Base-by-base conservation (phyloP, 1,140 invertebrate genomes). In the Drosophila triauraria region DNA sequence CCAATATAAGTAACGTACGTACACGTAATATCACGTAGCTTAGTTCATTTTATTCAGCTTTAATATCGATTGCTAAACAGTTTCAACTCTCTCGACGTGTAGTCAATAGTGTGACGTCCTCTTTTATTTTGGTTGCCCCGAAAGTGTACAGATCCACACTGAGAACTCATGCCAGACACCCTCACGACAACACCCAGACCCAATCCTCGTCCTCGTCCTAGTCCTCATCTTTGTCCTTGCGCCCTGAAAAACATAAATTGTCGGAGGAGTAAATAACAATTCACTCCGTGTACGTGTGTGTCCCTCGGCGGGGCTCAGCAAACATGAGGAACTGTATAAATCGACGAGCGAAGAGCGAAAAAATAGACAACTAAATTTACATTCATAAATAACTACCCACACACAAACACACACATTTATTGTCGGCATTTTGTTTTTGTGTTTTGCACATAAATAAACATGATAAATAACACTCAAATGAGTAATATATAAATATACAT, bases 351-450 rank as follows among this genome's bases (percentile, higher is more conserved):
- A 20, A 20, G 53, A 35, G 30, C 40, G 46, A 69, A 61, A 48
- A 47, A 62, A 61, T 68, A 42, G 53, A 58, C 64, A 69, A 56
- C 71, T 59, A 68, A 81, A 67, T 65, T 50, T 61, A 82, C 82
- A 86, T 83, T 69, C 86, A 83, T 80, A 87, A 87, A 87, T 87
- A 88, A 83, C 77, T 72, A 72, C 69, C 30, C 53, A 70, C 35
- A 72, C 44, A 85, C 70, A 78, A 60, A 63, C 25, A 72, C 53
- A 76, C 51, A 65, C 75, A 65, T 58, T 82, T 77, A 80, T 65
- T 87, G 84, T 88, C 84, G 80, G 80, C 71, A 83, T 83, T 77
- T 65, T 72, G 83, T 88, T 83, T 69, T 83, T 83, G 80, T 88
- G 83, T 83, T 83, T 51, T 75, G 75, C 83, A 87, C 83, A 82